Base-by-base conservation (phyloP, 2,113 vertebrate genomes). In the Eulemur macaco region DNA sequence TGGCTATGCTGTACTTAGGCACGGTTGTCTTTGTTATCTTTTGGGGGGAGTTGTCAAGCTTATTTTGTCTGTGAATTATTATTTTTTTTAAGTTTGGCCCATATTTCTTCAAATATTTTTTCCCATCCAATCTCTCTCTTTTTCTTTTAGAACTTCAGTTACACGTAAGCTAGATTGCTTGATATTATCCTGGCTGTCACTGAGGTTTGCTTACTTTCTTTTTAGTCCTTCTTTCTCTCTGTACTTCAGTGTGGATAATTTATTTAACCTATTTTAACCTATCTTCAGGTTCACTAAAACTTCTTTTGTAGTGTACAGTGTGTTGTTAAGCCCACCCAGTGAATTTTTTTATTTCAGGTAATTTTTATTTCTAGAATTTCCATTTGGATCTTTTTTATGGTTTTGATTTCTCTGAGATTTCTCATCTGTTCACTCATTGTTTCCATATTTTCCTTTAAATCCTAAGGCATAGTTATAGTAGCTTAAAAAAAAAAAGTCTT, bases 401-500 rank as follows among this genome's bases (percentile, higher is more conserved):
- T 66, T 93, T 95, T 95, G 85, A n/a, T 64, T 89, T 86, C 54
- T 78, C n/a, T 39, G 23, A 4, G 31, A 77, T 73, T 82, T 82
- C n/a, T 52, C 3, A 17, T 60, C 45, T 91, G 20, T 77, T 83
- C 56, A 81, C 34, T 83, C 50, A 58, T 80, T 88, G 18, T 92
- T 93, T 89, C 20, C 27, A 54, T 81, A 42, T 80, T 97, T 91
- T 85, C 45, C 69, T 93, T 93, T 87, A 84, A 81, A 52, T 69
- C 14, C 25, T 58, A 81, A 82, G 37, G 42, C 1, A 9, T n/a
- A 27, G 81, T 86, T 89, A 42, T 27, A 54, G 66, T 68, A 60
- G 17, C 31, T 90, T 82, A 6, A 42, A 42, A 42, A 42, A 42
- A 42, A 42, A 42, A 42, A 42, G 42, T 42, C 42, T 42, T 42